Evolutionary conservation across 2,888 invertebrate species (phyloP), one percentile per base, ranked within the genome.

Genomic region (Acleris literana): DNA sequence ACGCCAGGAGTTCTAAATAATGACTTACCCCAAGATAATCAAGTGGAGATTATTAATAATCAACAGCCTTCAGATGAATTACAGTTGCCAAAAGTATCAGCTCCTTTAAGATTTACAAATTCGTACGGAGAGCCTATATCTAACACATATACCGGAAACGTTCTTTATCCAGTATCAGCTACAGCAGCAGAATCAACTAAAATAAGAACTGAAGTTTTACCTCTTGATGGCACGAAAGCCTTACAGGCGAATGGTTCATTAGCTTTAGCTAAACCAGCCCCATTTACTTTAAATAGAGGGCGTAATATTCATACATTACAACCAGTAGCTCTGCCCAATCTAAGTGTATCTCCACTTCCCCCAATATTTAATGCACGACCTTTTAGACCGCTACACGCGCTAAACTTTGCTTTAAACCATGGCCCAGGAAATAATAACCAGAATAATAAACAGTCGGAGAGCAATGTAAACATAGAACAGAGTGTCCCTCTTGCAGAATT

Each of bases 401-500:
- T 81, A 29, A 72, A 72, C 60, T 81, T 85, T 66, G 70, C 81
- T 13, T 70, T 76, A 48, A 81, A 76, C 71, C 59, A 84, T 48
- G 71, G 84, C 13, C 87, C 90, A 62, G 85, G 86, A 22, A 81
- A 87, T 52, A 87, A 86, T 71, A 25, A 25, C 25, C 76, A 83
- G 11, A 39, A 39, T 17, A 81, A 84, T 77, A 84, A 86, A 70
- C 81, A 82, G 59, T 71, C 75, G 63, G 74, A 78, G 13, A 84
- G 82, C 62, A 89, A 92, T 71, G 86, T 94, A 11, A 92, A 94
- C 74, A 86, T 95, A 22, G 84, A 94, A 55, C 94, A 95, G 75
- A 96, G 96, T 77, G 90, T 96, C 60, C 94, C 95, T 51, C 74
- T 96, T 6, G 94, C 94, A 3, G 95, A 96, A 77, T 96, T 93